Percentiles rank a stretch among this genome's conserved stretches.
Conservation (phyloP, 2,888 invertebrate species). For the Octonoba sinensis region DNA sequence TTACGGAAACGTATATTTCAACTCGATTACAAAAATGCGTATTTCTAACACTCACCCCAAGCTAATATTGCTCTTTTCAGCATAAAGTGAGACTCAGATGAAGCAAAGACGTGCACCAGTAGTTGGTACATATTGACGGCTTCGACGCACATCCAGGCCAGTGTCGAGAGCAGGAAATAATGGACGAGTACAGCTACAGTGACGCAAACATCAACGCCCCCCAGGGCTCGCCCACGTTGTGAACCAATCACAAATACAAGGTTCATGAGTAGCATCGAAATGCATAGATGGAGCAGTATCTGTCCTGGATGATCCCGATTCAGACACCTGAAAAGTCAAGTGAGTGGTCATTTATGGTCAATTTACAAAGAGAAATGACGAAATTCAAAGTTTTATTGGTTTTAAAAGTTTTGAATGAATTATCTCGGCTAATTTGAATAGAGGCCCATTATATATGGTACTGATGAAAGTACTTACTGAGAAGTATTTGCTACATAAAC, state of each 20-base stretch:
- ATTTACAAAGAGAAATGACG: no score
- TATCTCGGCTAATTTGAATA: no score
- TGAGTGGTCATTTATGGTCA: no score
- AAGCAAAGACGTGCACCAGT: constrained; percentile 74
- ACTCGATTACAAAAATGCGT: neutral
- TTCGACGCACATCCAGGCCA: constrained; percentile 74
- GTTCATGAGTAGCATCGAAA: constrained; percentile 73
- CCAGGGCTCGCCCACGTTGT: constrained; percentile 64
- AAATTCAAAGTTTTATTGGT: no score
- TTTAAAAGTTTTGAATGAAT: no score
- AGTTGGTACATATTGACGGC: constrained; percentile 74
- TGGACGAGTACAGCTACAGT: constrained; percentile 72
- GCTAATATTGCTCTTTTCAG: constrained; percentile 73
- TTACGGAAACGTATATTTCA: no score
- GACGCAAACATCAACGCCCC: constrained; percentile 69
- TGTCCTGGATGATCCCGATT: constrained; percentile 73
- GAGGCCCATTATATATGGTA: no score
- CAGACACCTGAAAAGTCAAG: constrained; percentile 70
- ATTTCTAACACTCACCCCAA: constrained; percentile 72
- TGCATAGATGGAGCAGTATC: constrained; percentile 73
- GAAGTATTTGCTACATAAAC: no score
- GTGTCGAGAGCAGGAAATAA: constrained; percentile 72
- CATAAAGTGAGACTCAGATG: constrained; percentile 73
- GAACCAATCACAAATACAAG: constrained; percentile 71
- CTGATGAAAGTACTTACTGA: no score